Evolutionary conservation across 2,797 vertebrate genomes (phyloP), one percentile per base, ranked within the genome.

Genomic region (Sphenopsis melanotis): DNA sequence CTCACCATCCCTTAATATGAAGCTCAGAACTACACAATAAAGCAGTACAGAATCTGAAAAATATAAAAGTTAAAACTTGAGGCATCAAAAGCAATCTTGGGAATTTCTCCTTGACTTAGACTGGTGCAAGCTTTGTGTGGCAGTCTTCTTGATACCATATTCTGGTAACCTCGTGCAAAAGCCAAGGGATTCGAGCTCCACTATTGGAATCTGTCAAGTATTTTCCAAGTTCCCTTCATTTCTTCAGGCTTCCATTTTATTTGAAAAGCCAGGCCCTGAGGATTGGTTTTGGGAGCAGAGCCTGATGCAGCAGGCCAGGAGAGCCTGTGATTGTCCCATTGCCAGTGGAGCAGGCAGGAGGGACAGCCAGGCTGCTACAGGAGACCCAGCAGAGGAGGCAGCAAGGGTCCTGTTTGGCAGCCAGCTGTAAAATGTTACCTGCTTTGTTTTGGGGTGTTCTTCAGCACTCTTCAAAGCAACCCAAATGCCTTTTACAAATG

Each of bases 61-160:
- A 39, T 60, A 37, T 29, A 60, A 20, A 60, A 60, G 18, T 3
- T 60, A 60, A 39, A 29, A 29, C 57, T 2, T 60, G 18, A 60
- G 57, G 26, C 18, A 29, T 29, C 16, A 39, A 60, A 9, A 0
- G 2, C 12, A 39, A 7, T 64, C 17, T 32, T 60, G 22, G 50
- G 21, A 46, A 60, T 87, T 87, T 91, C 64, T 71, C 34, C 80
- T 69, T 82, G 47, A 72, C 44, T 69, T 59, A n/a, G 37, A 46
- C 56, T 70, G 44, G 34, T 0, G 0, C 29, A 57, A 64, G 37
- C 36, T 81, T 81, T 66, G 32, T 3, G 0, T 20, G 42, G 55
- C 50, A 83, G 24, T 39, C 1, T 0, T 17, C 24, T 26, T 24
- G 32, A 55, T 86, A 72, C 36, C 47, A 59, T 75, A 63, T 83